These are phyloP conservation scores for Rhogogaster chlorosoma DNA, from an alignment of 2,888 invertebrate species.

Conservation along the genomic window DNA sequence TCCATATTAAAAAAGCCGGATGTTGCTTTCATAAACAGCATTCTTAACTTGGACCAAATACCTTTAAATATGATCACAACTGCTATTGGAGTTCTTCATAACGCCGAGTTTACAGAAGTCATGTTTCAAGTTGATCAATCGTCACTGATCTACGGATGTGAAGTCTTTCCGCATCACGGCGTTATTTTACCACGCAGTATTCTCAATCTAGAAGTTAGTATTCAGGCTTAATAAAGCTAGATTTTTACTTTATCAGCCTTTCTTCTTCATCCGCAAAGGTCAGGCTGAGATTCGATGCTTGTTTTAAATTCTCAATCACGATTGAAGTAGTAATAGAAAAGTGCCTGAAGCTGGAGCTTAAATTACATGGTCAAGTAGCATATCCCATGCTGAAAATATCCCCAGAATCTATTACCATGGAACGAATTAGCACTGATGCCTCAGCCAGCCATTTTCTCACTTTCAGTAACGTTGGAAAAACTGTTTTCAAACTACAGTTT, in stretches of 20 bases:
- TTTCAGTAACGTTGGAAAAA: constrained; percentile 69
- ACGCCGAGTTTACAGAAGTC: constrained; percentile 60
- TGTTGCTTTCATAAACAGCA: constrained; percentile 62
- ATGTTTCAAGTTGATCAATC: constrained; percentile 61
- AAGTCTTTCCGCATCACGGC: constrained; percentile 59
- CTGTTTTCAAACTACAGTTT: constrained; percentile 68
- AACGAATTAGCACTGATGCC: constrained; percentile 76
- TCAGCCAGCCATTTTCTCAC: constrained; percentile 67
- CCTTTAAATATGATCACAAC: constrained; percentile 72
- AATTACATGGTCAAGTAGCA: constrained; percentile 59
- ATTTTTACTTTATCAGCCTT: background rate
- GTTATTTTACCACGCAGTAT: constrained; percentile 63
- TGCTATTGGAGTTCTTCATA: constrained; percentile 61
- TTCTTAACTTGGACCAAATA: constrained; percentile 69
- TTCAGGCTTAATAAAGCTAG: background rate
- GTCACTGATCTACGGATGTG: constrained; percentile 58
- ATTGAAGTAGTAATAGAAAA: constrained; percentile 62
- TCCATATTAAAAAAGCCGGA: constrained; percentile 55
- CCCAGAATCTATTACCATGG: constrained; percentile 79
- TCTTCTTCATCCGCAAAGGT: constrained; percentile 54
- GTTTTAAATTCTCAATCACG: constrained; percentile 58
- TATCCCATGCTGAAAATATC: constrained; percentile 78
- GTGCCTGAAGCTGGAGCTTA: constrained; percentile 56
- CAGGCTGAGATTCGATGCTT: constrained; percentile 59
- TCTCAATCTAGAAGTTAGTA: constrained; percentile 58